phyloP scores from a whole-genome alignment of 2,888 invertebrate genomes.

The Ormyrus labotus region DNA sequence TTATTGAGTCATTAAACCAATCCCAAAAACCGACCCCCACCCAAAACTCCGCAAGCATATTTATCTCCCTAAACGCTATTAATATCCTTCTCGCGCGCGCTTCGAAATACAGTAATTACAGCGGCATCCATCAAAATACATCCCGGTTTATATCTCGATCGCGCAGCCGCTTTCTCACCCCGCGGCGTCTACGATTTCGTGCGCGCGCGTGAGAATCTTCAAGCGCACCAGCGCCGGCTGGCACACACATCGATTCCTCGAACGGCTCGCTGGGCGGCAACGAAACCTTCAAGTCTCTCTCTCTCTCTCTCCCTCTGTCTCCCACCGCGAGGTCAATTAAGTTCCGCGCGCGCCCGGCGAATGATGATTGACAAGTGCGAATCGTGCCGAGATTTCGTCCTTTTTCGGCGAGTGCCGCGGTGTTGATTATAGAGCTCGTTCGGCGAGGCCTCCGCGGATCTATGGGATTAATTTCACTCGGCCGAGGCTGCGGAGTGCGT shows the following conservation, averaged over 20 bases:
- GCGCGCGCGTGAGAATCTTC: slow-evolving; percentile 47
- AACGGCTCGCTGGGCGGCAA: slow-evolving; percentile 20
- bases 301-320: too few relatives aligned
- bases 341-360: not conserved
- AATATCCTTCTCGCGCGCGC: too few relatives aligned
- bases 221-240: not conserved
- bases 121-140: slow-evolving; percentile 46
- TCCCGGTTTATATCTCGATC: slow-evolving; percentile 1
- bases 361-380: slow-evolving; percentile 54
- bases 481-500: too few relatives aligned
- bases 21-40: too few relatives aligned
- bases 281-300: slow-evolving; percentile 9
- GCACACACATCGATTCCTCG: slow-evolving; percentile 47
- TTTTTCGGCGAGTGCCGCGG: not conserved
- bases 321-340: slow-evolving; percentile 31
- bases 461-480: not conserved
- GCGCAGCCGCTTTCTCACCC: not conserved
- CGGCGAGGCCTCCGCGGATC: not conserved
- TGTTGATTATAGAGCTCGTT: slow-evolving; percentile 30
- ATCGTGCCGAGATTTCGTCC: slow-evolving; percentile 12
- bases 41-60: too few relatives aligned
- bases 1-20: too few relatives aligned
- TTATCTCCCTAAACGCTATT: too few relatives aligned
- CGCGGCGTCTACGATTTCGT: slow-evolving; percentile 36
- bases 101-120: slow-evolving; percentile 8